Evolutionary conservation across 2,797 vertebrate genomes (phyloP).

Genomic region (Hafferia zeledoni): DNA sequence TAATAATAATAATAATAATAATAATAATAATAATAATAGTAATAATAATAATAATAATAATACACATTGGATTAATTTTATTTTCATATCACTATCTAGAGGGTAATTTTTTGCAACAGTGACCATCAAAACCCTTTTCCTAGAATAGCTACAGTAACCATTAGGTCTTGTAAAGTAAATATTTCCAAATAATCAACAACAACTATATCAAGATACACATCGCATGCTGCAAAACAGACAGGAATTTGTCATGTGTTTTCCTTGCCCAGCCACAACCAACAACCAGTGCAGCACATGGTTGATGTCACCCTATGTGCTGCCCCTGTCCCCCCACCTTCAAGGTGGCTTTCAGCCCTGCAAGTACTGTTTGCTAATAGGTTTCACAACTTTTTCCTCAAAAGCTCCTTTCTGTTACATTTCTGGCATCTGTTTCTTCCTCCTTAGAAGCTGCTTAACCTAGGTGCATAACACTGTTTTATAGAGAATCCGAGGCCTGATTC

Average conservation of each 20-base stretch:
- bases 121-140: not conserved
- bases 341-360: slow-evolving; percentile 20
- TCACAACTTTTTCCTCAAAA: slow-evolving; percentile 52
- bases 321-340: not conserved
- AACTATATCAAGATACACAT: not conserved
- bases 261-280: not conserved
- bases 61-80: not conserved
- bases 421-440: slow-evolving; percentile 40
- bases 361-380: slow-evolving; percentile 35
- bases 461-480: slow-evolving; percentile 2
- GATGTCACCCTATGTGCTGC: not conserved
- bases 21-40: not conserved
- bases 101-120: not conserved
- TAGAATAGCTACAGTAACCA: not conserved
- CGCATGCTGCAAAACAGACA: not conserved
- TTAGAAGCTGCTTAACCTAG: slow-evolving; percentile 8
- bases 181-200: not conserved
- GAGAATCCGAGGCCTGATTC: not conserved
- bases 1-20: not conserved
- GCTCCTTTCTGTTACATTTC: slow-evolving; percentile 19
- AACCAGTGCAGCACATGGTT: not conserved
- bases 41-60: not conserved
- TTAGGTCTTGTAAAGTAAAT: not conserved
- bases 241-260: slow-evolving; percentile 4
- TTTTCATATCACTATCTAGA: not conserved